Evolutionary conservation across 2,113 vertebrate genomes (phyloP), one percentile per base, ranked within the genome.

Genomic region (Rhinogobius similis): DNA sequence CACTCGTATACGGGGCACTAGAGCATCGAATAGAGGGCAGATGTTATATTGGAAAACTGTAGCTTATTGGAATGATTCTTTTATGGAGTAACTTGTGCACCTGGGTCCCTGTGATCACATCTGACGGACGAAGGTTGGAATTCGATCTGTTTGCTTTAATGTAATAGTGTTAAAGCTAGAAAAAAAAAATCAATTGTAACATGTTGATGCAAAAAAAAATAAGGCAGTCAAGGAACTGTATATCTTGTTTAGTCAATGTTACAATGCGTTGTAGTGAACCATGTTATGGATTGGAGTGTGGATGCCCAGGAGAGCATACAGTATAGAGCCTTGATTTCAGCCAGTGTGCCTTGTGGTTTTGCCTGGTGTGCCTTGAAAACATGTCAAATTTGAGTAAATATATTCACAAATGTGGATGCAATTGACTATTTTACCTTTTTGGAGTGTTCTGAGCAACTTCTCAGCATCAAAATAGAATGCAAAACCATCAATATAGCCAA

Each of bases 91-190:
- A 16, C 55, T 7, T 1, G 52, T 50, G 26, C 62, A 59, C 24
- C 2, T 43, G 24, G 7, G 6, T 46, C 68, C 70, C 50, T 24
- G 16, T 70, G 82, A 86, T 78, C 62, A 21, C 14, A 63, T 69
- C 79, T 79, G 85, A 79, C 83, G 76, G 16, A 39, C 38, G 3
- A 26, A 18, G 58, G 70, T 50, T 70, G 65, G 66, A 83, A 82
- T 84, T 88, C 76, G 68, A 89, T 91, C 84, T 81, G 52, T 81
- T 73, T 56, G 32, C 29, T 79, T 86, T 84, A 87, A 84, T 73
- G 79, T 82, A 81, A 87, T 89, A 59, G 75, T 71, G 64, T 89
- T 79, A 77, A 75, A 90, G 83, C 82, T 82, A 62, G 38, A 70
- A 77, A 61, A 56, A 53, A 53, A 58, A 82, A 87, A 91, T 88